Evolutionary conservation across 2,113 vertebrate species (phyloP).

Genomic region (Phalacrocorax brasilianus): DNA sequence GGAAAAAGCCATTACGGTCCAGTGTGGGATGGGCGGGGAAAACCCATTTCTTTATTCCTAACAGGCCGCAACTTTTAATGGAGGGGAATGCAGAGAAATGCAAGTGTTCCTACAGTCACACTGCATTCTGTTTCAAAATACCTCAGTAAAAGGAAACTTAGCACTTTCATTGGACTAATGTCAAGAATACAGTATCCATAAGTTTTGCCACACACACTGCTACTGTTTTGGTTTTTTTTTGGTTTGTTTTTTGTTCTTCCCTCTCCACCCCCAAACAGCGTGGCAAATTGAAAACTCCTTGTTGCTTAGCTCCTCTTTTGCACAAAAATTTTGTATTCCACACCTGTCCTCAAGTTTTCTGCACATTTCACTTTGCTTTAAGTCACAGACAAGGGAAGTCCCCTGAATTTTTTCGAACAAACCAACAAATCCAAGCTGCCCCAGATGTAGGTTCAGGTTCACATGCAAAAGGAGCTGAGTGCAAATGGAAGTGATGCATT

Average conservation of each 20-base stretch:
- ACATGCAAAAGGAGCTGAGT: not conserved
- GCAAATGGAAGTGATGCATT: not conserved
- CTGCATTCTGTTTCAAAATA: not conserved
- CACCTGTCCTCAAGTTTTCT: too few species aligned
- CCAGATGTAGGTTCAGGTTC: accelerated
- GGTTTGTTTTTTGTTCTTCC: too few species aligned
- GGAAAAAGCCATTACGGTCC: not conserved
- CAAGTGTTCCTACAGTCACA: not conserved
- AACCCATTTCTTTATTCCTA: not conserved
- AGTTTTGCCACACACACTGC: not conserved
- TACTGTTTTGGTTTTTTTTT: not conserved
- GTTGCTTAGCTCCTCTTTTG: not conserved
- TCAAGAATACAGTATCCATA: not conserved
- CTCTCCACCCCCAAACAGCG: not conserved
- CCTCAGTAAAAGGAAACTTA: not conserved
- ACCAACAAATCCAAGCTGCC: not conserved
- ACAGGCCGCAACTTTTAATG: not conserved
- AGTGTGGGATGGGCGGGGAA: accelerated
- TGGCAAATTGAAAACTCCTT: not conserved
- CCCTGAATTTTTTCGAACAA: not conserved
- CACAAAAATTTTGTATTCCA: not conserved
- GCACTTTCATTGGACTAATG: not conserved
- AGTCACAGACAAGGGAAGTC: not conserved
- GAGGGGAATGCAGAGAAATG: not conserved
- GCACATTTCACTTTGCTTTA: not conserved